Percentiles rank a stretch among this genome's conserved stretches.
These are phyloP conservation scores for Rhinichthys osculus DNA, from an alignment of 2,797 vertebrate genomes.

Conservation along the genomic window DNA sequence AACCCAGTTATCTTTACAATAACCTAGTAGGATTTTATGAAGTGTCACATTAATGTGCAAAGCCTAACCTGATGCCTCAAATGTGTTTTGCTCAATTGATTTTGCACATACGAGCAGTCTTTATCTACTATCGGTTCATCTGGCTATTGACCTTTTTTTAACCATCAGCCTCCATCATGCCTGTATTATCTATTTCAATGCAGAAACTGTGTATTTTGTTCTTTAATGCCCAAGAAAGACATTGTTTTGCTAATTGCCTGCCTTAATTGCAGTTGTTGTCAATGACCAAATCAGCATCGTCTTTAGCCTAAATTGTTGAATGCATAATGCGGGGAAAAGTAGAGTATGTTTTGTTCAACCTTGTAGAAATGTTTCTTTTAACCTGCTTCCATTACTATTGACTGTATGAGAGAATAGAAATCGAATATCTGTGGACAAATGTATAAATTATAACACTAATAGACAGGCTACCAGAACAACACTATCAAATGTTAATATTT, in stretches of 20 bases:
- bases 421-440: conserved; percentile 30
- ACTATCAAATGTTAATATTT: conserved; percentile 38
- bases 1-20: conserved; percentile 27
- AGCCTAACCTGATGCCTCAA: conserved; percentile 48
- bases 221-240: conserved; percentile 21
- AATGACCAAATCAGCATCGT: conserved; percentile 45
- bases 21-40: conserved; percentile 27
- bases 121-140: conserved; percentile 48
- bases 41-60: conserved; percentile 49
- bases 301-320: conserved; percentile 44
- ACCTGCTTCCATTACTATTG: conserved; percentile 38
- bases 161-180: conserved; percentile 32
- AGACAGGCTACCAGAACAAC: conserved; percentile 37
- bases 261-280: conserved; percentile 50
- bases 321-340: not conserved
- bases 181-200: conserved; percentile 8
- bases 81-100: conserved; percentile 35
- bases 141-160: conserved; percentile 42
- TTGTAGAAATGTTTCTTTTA: conserved; percentile 32
- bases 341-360: not conserved
- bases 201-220: conserved; percentile 8
- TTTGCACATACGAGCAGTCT: conserved; percentile 51
- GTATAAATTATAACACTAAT: conserved; percentile 36
- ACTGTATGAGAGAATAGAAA: conserved; percentile 21
- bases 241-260: conserved; percentile 53